A percentile compares a stretch with the other conserved stretches of the same genome.
Evolutionary conservation across 2,113 vertebrate species (phyloP).

Genomic region (Etheostoma cragini): DNA sequence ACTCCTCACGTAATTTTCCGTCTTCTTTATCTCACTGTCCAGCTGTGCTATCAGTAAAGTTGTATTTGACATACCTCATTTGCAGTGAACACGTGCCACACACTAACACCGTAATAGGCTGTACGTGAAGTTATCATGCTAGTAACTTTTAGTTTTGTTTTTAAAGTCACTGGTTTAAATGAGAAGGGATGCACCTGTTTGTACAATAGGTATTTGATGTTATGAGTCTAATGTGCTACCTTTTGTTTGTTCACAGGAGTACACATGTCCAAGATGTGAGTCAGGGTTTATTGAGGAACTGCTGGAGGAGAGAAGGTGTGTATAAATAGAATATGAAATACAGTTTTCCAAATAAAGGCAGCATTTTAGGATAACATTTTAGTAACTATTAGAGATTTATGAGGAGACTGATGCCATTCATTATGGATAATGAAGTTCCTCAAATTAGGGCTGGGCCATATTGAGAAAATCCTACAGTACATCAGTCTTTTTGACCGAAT

Average conservation of each 20-base stretch:
- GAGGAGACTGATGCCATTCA: background rate
- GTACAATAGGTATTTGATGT: background rate
- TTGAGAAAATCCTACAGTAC: too few species aligned
- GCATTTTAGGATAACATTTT: background rate
- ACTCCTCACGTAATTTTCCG: background rate
- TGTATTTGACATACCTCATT: background rate
- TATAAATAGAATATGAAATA: constrained; percentile 18
- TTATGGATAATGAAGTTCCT: background rate
- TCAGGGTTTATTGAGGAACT: constrained; percentile 97
- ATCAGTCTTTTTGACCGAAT: too few species aligned
- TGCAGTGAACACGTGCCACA: background rate
- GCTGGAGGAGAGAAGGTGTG: constrained; percentile 91
- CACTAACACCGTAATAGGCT: background rate
- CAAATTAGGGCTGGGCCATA: background rate
- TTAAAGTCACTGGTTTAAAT: background rate
- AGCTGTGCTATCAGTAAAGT: background rate
- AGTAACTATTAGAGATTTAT: background rate
- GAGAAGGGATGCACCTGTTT: background rate
- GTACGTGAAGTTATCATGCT: background rate
- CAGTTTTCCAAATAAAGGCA: background rate
- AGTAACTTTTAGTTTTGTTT: background rate
- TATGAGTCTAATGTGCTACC: background rate
- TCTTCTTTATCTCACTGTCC: background rate
- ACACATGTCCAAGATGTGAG: constrained; percentile 94
- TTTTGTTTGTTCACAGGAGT: constrained; percentile 85